Evolutionary conservation across 1,140 invertebrate species (phyloP), one percentile per base, ranked within the genome.

Genomic region (Drosophila truncata): DNA sequence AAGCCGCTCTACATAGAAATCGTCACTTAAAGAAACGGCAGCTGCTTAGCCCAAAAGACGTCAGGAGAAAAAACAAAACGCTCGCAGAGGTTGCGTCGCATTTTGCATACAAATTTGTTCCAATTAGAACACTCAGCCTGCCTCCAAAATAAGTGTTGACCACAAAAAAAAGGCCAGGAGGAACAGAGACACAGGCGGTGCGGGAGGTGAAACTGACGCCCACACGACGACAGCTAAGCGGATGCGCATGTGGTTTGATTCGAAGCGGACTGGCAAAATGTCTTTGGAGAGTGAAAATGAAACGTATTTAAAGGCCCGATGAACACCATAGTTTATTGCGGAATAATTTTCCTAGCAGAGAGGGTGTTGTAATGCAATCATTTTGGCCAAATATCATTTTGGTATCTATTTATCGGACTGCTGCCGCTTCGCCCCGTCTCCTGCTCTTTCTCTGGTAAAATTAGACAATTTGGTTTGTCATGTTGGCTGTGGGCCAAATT

Each of bases 391-490:
- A 78, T 82, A 67, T 77, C 25, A 72, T 64, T 64, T 60, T 42
- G 66, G 52, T 60, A 39, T 65, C 42, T 62, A 54, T 44, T 37
- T 60, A 47, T 35, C 44, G 37, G 16, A 20, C 41, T 50, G 42
- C 47, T 59, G 39, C 37, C 59, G 23, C 46, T 47, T 14, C 39
- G 65, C 44, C 11, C 20, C 23, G 44, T 25, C 44, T 47, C 46
- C 13, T n/a, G 55, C 67, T 69, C 49, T 44, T 49, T 64, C 61
- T 55, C 74, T 71, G 73, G 64, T 83, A 88, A 90, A 78, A 78
- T 88, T 88, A 88, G 84, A 88, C 77, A 77, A 88, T 88, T 88
- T 63, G 73, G 81, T 90, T 88, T 90, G 85, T 90, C 80, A 90
- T 87, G 72, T 87, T 88, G 84, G 84, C 80, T 50, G 9, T 13